Conservation (phyloP, 2,113 vertebrate genomes). For the Seriola quinqueradiata region DNA sequence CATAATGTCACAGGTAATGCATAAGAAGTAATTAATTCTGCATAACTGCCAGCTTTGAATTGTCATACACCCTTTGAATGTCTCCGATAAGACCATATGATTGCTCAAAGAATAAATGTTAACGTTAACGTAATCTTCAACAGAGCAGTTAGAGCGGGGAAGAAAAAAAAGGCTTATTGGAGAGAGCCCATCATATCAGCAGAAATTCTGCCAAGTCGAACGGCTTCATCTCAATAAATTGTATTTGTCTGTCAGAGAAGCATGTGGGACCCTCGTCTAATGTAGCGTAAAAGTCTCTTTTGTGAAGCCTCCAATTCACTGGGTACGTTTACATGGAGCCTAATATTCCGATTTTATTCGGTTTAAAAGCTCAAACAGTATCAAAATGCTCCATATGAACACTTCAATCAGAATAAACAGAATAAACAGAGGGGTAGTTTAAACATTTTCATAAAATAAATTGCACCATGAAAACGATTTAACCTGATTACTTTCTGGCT, state of each 20-base stretch:
- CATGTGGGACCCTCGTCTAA: conserved; percentile 78
- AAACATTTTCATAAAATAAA: too few relatives aligned
- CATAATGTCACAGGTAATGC: conserved; percentile 41
- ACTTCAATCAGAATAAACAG: too few relatives aligned
- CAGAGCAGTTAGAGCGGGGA: conserved; percentile 28
- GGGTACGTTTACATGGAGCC: too few relatives aligned
- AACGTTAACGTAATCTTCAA: conserved; percentile 57
- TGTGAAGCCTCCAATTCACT: conserved; percentile 74
- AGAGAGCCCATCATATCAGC: conserved; percentile 61
- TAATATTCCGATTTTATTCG: too few relatives aligned
- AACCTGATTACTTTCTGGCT: too few relatives aligned
- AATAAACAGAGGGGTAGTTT: too few relatives aligned
- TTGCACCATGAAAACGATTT: too few relatives aligned
- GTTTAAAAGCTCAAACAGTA: too few relatives aligned
- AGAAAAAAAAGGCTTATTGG: conserved; percentile 39
- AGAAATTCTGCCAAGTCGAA: conserved; percentile 71
- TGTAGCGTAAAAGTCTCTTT: conserved; percentile 83
- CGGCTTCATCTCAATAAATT: conserved; percentile 73
- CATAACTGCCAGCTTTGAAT: conserved; percentile 46
- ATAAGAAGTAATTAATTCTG: conserved; percentile 47
- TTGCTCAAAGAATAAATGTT: conserved; percentile 63
- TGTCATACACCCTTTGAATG: conserved; percentile 42
- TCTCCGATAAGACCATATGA: conserved; percentile 52
- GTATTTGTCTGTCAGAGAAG: conserved; percentile 79
- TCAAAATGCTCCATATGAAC: too few relatives aligned